Conservation (phyloP, 1,140 invertebrate genomes). For the Maniola jurtina region DNA sequence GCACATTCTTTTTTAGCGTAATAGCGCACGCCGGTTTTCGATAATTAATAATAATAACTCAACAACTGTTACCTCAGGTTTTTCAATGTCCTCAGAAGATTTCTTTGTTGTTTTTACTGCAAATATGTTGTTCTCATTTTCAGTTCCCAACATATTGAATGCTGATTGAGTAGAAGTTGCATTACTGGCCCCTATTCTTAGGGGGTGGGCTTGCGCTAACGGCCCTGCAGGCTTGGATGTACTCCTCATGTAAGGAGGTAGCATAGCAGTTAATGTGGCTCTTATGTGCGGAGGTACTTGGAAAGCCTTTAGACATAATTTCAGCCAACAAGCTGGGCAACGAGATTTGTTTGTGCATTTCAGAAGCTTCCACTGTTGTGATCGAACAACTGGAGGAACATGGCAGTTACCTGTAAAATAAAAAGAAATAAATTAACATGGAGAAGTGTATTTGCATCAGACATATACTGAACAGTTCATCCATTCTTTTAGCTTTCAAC, state of each 20-base stretch:
- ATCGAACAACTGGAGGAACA: slow-evolving; percentile 84
- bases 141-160: slow-evolving; percentile 52
- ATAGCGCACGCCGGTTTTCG: too few species aligned
- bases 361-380: slow-evolving; percentile 85
- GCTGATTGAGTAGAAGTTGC: slow-evolving; percentile 43
- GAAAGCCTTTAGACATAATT: slow-evolving; percentile 89
- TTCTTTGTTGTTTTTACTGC: slow-evolving; percentile 56
- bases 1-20: too few species aligned
- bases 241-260: slow-evolving; percentile 79
- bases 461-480: too few species aligned
- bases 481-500: too few species aligned
- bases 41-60: background rate
- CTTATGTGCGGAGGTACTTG: slow-evolving; percentile 85
- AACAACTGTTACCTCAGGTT: slow-evolving; percentile 48
- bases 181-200: slow-evolving; percentile 48
- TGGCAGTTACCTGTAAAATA: slow-evolving; percentile 80
- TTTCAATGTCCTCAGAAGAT: slow-evolving; percentile 51
- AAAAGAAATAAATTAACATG: slow-evolving; percentile 4
- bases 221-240: slow-evolving; percentile 45
- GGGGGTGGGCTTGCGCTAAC: slow-evolving; percentile 51
- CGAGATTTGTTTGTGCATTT: slow-evolving; percentile 84
- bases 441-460: too few species aligned
- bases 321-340: slow-evolving; percentile 93
- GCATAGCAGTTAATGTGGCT: slow-evolving; percentile 81
- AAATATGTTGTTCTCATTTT: slow-evolving; percentile 64